Base-by-base conservation (phyloP, 2,797 vertebrate species). In the Paratrypauchen microcephalus region DNA sequence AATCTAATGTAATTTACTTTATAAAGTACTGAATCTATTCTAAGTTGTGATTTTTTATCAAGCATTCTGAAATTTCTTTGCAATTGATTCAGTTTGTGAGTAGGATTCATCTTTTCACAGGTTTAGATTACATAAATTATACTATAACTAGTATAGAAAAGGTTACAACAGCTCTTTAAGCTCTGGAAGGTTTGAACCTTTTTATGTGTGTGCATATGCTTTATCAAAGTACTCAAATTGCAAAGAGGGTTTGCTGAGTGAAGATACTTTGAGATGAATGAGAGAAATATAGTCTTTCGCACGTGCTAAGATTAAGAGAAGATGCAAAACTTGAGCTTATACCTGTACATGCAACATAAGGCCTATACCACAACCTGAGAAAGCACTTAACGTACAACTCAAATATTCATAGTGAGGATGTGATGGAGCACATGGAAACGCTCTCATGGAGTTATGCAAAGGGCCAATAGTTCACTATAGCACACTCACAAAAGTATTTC, bases 401-500 rank as follows among this genome's bases (percentile, higher is more conserved):
- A 69, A 77, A 80, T 77, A 81, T 78, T 69, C 80, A 83, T 69
- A 16, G 28, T 45, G 69, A 69, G 45, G 58, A n/a, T n/a, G n/a
- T n/a, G 70, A 70, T 65, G 70, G 23, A 68, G 74, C 79, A 78
- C 75, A 74, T 75, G 36, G 67, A 50, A 26, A 4, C 12, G 1
- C 23, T 15, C 21, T 56, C 54, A 15, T 24, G 19, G 2, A 23
- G 8, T 56, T 23, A 6, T 24, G 19, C 41, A 13, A 26, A 56
- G 23, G 23, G 23, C 11, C 11, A 15, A 12, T 26, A 23, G 12
- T 56, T 24, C 23, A 26, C 55, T 15, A 56, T 2, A 56, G 19
- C 19, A 21, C 19, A n/a, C 9, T 9, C 12, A 12, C 21, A 5
- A 13, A 55, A 15, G 8, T 9, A 36, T 36, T 36, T 36, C 0